Percentiles rank a stretch among this genome's conserved stretches.
phyloP scores from a whole-genome alignment of 2,113 vertebrate genomes.

The Excalfactoria chinensis region DNA sequence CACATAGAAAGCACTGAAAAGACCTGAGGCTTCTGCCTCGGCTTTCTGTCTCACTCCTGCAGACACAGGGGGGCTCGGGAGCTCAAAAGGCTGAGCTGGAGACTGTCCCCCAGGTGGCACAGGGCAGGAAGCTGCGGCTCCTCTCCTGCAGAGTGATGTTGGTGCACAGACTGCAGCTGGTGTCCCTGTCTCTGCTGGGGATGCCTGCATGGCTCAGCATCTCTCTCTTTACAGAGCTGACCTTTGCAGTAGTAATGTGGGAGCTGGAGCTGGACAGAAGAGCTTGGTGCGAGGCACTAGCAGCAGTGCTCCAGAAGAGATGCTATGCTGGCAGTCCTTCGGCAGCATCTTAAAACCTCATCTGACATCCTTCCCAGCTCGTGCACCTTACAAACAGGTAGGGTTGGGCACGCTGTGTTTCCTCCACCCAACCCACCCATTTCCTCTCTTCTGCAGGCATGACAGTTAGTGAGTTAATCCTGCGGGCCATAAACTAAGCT shows the following conservation, averaged over 20 bases:
- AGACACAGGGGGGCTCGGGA: background rate
- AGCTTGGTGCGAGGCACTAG: background rate
- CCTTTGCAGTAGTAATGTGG: background rate
- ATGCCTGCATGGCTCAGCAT: background rate
- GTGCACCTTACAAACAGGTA: background rate
- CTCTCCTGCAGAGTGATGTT: background rate
- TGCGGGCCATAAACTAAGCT: constrained; percentile 59
- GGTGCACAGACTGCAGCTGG: background rate
- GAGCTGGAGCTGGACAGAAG: background rate
- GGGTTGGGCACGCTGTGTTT: constrained; percentile 8
- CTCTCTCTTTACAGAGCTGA: background rate
- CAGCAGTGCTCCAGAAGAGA: background rate
- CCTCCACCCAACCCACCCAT: constrained; percentile 50
- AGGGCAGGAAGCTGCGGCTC: constrained; percentile 4
- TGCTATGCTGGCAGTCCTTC: background rate
- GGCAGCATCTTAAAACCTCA: background rate
- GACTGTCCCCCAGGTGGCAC: background rate
- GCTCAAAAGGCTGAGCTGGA: constrained; percentile 38
- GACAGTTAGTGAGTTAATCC: constrained; percentile 61
- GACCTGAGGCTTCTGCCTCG: constrained; percentile 55
- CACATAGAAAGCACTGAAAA: constrained; percentile 45
- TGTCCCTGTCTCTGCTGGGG: background rate
- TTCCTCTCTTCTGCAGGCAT: constrained; percentile 61
- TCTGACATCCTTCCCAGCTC: constrained; percentile 4
- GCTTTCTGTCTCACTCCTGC: constrained; percentile 28